Percentiles rank a stretch among this genome's conserved stretches.
phyloP scores from a whole-genome alignment of 1,140 invertebrate genomes.

The Drosophila subobscura region DNA sequence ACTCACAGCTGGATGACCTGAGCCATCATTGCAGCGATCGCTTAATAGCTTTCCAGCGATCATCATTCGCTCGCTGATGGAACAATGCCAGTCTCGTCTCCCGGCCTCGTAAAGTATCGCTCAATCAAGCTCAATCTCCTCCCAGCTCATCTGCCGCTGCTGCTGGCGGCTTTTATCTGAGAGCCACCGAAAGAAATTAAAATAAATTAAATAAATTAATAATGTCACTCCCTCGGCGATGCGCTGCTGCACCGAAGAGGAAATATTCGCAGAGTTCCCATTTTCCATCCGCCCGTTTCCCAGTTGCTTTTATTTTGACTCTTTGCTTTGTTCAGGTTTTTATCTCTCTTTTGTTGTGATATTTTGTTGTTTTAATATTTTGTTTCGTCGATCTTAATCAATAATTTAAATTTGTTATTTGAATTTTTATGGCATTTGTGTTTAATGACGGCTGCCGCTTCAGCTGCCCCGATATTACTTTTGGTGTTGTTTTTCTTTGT shows the following conservation, averaged over 20 bases:
- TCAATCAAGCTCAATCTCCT: slow-evolving; percentile 55
- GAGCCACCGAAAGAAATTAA: slow-evolving; percentile 67
- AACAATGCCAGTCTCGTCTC: slow-evolving; percentile 34
- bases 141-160: slow-evolving; percentile 2
- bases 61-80: background rate
- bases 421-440: slow-evolving; percentile 72
- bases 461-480: slow-evolving; percentile 30
- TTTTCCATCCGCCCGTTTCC: slow-evolving; percentile 24
- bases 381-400: slow-evolving; percentile 76
- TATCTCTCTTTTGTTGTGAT: slow-evolving; percentile 18
- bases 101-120: slow-evolving; percentile 71
- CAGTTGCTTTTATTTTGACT: slow-evolving; percentile 63
- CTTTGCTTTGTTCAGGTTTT: slow-evolving; percentile 44
- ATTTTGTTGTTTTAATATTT: slow-evolving; percentile 68
- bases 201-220: slow-evolving; percentile 79
- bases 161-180: slow-evolving; percentile 67
- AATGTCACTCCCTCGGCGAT: slow-evolving; percentile 61
- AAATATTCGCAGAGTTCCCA: background rate
- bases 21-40: slow-evolving; percentile 44
- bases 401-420: slow-evolving; percentile 82
- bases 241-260: slow-evolving; percentile 1
- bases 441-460: slow-evolving; percentile 59
- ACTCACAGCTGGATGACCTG: slow-evolving; percentile 23
- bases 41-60: slow-evolving; percentile 46
- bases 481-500: slow-evolving; percentile 50